Evolutionary conservation across 2,797 vertebrate genomes (phyloP), one percentile per base, ranked within the genome.

Genomic region (Karalla daura): DNA sequence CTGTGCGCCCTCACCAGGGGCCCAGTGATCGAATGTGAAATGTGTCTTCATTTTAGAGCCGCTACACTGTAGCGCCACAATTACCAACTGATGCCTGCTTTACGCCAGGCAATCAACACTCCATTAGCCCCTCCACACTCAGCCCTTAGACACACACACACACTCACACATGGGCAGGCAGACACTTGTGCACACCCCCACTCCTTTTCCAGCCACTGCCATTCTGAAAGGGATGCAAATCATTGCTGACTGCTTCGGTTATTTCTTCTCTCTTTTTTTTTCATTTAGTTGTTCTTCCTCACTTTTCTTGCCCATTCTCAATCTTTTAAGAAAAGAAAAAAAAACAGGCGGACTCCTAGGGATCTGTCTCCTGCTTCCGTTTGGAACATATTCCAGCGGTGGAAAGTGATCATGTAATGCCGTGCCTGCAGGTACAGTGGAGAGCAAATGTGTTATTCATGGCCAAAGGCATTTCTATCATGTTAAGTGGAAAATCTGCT

Each of bases 11-110:
- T 37, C 52, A 72, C 60, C 60, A 39, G 50, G 56, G 55, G 64
- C 66, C 47, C 68, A 9, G 20, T 79, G 85, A 87, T 83, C 52
- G 63, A 88, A 89, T 79, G 72, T 76, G 80, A 86, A 88, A 87
- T 72, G 84, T 32, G 69, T 86, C 82, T 90, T 86, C 84, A 85
- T 93, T 92, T 90, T 84, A 72, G 83, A 90, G 89, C 83, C 72
- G 84, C 89, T 89, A 84, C 79, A 87, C 84, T 73, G 64, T 86
- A 74, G 81, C 85, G 76, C 89, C 69, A 87, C 90, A 93, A 93
- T 93, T 92, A 93, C 89, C 86, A 83, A 79, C 78, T 86, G 89
- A 89, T 88, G 89, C 86, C 90, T 91, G 91, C 88, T 92, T 89
- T 90, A 89, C 55, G 86, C 87, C 86, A 84, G 87, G 91, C 91